Evolutionary conservation across 2,888 invertebrate genomes (phyloP).

Genomic region (Gandaritis pyraliata): DNA sequence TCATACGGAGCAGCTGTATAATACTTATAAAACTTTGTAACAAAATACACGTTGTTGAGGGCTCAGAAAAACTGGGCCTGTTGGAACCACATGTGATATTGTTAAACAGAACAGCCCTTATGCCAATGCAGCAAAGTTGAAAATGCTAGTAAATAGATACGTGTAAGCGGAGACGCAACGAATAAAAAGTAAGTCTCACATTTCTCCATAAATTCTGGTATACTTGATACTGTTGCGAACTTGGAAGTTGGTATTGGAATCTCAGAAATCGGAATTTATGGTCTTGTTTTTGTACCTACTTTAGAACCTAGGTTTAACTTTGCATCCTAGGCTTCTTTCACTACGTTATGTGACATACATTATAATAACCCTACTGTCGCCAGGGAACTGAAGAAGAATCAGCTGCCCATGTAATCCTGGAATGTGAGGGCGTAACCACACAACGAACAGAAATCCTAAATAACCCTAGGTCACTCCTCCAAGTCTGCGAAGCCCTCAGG

Average conservation of each 20-base stretch:
- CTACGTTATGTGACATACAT: not conserved
- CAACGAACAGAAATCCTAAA: no score
- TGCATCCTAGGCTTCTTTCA: not conserved
- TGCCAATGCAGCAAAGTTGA: slow-evolving; percentile 36
- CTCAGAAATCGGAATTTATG: slow-evolving; percentile 27
- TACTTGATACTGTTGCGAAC: slow-evolving; percentile 51
- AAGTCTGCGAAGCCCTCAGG: no score
- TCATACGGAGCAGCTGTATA: slow-evolving; percentile 59
- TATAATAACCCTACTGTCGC: no score
- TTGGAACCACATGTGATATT: slow-evolving; percentile 34
- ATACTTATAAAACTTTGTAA: slow-evolving; percentile 54
- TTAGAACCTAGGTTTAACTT: not conserved
- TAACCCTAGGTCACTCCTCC: no score
- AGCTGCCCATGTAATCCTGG: no score
- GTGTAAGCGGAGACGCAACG: slow-evolving; percentile 51
- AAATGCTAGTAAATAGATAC: slow-evolving; percentile 43
- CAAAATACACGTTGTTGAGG: slow-evolving; percentile 57
- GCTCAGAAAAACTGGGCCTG: slow-evolving; percentile 58
- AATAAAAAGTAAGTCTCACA: slow-evolving; percentile 65
- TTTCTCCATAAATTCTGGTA: slow-evolving; percentile 70
- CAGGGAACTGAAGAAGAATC: no score
- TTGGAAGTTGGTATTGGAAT: slow-evolving; percentile 42
- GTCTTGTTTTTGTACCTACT: not conserved
- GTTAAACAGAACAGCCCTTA: slow-evolving; percentile 42
- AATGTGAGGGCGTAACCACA: no score